These are phyloP conservation scores for Emys orbicularis DNA, from an alignment of 2,797 vertebrate species.

Conservation along the genomic window DNA sequence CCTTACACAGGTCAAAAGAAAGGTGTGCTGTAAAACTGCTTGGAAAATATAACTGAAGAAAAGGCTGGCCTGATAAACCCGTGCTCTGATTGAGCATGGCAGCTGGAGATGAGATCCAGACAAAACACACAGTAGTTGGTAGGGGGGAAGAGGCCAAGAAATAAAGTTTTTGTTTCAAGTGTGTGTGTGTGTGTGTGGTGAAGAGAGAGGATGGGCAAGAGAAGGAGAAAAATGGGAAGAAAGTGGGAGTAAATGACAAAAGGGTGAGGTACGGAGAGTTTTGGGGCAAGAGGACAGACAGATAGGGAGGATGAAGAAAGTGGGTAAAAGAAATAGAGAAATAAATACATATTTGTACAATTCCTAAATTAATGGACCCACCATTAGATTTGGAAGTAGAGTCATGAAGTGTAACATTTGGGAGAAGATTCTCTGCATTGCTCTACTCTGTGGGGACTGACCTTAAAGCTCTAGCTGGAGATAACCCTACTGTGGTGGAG, in stretches of 20 bases:
- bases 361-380: neutral
- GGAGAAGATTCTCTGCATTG: neutral
- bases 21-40: neutral
- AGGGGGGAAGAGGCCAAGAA: neutral
- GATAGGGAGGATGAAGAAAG: neutral
- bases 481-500: neutral
- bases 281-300: neutral
- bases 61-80: neutral
- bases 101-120: neutral
- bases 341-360: neutral
- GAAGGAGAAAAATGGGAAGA: neutral
- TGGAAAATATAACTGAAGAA: neutral
- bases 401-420: neutral
- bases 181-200: neutral
- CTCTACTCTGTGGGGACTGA: neutral
- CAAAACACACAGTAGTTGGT: neutral
- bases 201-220: slow-evolving; percentile 16
- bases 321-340: neutral
- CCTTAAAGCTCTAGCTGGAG: neutral
- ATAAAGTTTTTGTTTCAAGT: neutral
- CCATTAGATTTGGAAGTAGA: neutral
- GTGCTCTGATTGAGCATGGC: neutral
- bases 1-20: neutral
- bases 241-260: slow-evolving; percentile 9
- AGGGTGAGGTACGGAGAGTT: neutral